phyloP scores from a whole-genome alignment of 1,140 invertebrate genomes.

The Alviniconcha marisindica region DNA sequence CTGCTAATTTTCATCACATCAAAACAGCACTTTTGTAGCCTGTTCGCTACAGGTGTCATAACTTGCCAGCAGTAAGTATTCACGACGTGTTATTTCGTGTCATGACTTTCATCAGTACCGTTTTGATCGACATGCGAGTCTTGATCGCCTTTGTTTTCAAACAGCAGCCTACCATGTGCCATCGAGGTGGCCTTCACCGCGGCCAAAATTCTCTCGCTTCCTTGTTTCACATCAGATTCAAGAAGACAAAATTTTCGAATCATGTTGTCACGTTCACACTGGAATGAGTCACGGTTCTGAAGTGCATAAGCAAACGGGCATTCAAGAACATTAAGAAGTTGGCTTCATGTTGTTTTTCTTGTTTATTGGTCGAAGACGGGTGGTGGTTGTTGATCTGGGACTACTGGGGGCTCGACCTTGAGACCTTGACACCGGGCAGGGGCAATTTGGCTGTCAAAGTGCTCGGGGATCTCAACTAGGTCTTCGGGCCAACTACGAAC shows the following conservation, averaged over 20 bases:
- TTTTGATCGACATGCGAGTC: too few species aligned
- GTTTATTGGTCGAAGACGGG: too few species aligned
- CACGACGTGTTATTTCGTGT: neutral
- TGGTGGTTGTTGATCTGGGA: too few species aligned
- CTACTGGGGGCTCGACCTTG: constrained; percentile 30
- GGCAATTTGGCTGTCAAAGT: neutral
- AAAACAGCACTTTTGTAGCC: neutral
- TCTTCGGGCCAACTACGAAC: too few species aligned
- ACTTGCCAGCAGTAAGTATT: constrained; percentile 13
- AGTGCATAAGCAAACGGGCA: too few species aligned
- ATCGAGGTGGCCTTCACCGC: constrained; percentile 3
- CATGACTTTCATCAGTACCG: neutral
- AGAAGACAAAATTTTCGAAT: too few species aligned
- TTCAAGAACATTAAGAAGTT: too few species aligned
- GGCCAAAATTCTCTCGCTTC: constrained; percentile 18
- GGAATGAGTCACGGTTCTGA: too few species aligned
- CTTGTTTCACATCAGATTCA: constrained; percentile 5
- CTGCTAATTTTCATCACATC: constrained; percentile 4
- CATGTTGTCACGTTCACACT: too few species aligned
- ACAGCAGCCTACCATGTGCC: constrained; percentile 19
- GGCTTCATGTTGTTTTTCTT: too few species aligned
- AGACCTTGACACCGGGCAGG: constrained; percentile 31
- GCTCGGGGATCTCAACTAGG: too few species aligned
- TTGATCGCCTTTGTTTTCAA: constrained; percentile 16
- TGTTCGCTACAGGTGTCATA: neutral